A percentile compares a stretch with the other conserved stretches of the same genome.
phyloP scores from a whole-genome alignment of 2,888 invertebrate genomes.

The Ypsolopha scabrella region DNA sequence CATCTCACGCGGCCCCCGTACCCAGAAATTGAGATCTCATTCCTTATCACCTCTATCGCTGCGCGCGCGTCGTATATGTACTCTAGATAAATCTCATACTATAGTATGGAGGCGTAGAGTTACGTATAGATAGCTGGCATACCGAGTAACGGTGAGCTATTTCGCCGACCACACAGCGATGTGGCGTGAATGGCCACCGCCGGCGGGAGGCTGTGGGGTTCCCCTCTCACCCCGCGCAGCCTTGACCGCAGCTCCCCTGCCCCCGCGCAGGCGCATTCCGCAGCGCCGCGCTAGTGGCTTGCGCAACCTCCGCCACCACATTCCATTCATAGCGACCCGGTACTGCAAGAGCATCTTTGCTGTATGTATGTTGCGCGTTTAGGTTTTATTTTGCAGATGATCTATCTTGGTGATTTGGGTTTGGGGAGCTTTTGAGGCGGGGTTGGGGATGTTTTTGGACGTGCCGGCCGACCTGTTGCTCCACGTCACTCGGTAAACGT shows the following conservation, averaged over 20 bases:
- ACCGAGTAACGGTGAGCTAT: constrained; percentile 55
- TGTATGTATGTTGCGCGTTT: no score
- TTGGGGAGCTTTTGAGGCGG: no score
- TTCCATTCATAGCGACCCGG: constrained; percentile 57
- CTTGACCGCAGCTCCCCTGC: constrained; percentile 12
- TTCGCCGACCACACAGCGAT: constrained; percentile 49
- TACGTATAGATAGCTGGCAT: not conserved
- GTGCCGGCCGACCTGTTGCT: constrained; percentile 58
- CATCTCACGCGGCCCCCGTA: no score
- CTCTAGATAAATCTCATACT: not conserved
- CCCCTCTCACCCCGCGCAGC: constrained; percentile 35
- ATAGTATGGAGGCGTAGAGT: no score
- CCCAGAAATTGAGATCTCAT: constrained; percentile 2
- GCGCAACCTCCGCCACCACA: constrained; percentile 63
- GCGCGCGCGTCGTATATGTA: constrained; percentile 15
- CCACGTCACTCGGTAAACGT: constrained; percentile 63
- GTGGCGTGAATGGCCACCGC: constrained; percentile 60
- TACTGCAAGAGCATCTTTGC: not conserved
- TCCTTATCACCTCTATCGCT: constrained; percentile 25
- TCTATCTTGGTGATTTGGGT: no score
- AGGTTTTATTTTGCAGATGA: not conserved
- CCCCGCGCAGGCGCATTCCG: constrained; percentile 32
- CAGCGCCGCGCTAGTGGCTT: constrained; percentile 35
- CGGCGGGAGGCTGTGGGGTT: constrained; percentile 49
- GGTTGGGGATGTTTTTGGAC: constrained; percentile 44